Conservation (phyloP, 2,797 vertebrate species). For the Pagetopsis macropterus region DNA sequence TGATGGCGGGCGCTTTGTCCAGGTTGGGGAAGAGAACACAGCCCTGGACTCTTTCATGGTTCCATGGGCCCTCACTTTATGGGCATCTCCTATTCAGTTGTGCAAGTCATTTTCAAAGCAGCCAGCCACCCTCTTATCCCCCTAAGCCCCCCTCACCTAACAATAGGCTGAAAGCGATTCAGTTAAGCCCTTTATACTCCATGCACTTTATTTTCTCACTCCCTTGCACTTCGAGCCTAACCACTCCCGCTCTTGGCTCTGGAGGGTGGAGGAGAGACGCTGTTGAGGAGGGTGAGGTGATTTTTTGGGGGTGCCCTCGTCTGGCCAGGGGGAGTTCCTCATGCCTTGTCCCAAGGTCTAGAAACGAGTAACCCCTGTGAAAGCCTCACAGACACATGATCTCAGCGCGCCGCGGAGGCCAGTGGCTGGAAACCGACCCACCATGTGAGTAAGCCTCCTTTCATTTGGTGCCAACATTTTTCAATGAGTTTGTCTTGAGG, state of each 20-base stretch:
- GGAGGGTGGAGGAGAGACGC: slow-evolving; percentile 67
- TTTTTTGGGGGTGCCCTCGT: slow-evolving; percentile 73
- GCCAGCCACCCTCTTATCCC: slow-evolving; percentile 95
- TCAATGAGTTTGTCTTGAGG: slow-evolving; percentile 87
- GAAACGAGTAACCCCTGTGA: slow-evolving; percentile 88
- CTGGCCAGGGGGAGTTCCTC: slow-evolving; percentile 85
- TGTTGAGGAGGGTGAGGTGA: slow-evolving; percentile 50
- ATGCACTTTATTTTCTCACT: slow-evolving; percentile 94
- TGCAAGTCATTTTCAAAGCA: slow-evolving; percentile 97
- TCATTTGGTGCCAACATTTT: slow-evolving; percentile 87
- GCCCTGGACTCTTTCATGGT: slow-evolving; percentile 87
- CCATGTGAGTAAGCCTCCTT: slow-evolving; percentile 84
- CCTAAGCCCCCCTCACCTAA: slow-evolving; percentile 94
- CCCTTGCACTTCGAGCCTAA: slow-evolving; percentile 77
- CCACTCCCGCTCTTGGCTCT: slow-evolving; percentile 80
- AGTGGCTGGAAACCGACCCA: slow-evolving; percentile 87
- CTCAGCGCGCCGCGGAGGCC: slow-evolving; percentile 85
- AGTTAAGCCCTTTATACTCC: slow-evolving; percentile 95
- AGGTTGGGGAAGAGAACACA: slow-evolving; percentile 78
- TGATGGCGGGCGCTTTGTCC: slow-evolving; percentile 83
- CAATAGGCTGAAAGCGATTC: slow-evolving; percentile 99
- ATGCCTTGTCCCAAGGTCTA: slow-evolving; percentile 84
- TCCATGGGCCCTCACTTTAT: slow-evolving; percentile 88
- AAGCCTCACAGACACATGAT: slow-evolving; percentile 89
- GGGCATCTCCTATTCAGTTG: slow-evolving; percentile 95